Percentiles rank a stretch among this genome's conserved stretches.
phyloP scores from a whole-genome alignment of 2,797 vertebrate species.

The Microctenopoma lineatum region DNA sequence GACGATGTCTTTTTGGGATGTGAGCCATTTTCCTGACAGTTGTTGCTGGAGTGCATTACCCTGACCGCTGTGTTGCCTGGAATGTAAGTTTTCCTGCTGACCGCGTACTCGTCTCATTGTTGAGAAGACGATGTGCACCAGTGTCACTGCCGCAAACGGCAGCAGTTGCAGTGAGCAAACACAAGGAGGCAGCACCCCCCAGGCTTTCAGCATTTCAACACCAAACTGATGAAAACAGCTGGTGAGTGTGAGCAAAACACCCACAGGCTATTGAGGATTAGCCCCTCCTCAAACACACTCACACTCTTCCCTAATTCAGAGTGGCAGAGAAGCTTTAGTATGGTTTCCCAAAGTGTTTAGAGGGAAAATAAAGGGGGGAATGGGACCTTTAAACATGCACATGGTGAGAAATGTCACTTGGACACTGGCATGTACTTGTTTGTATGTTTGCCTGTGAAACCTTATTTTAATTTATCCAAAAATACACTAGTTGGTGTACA shows the following conservation, averaged over 20 bases:
- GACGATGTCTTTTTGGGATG: slow-evolving; percentile 28
- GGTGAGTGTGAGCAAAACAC: slow-evolving; percentile 59
- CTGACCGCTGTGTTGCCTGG: slow-evolving; percentile 8
- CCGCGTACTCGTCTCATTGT: slow-evolving; percentile 14
- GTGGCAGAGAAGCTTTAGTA: slow-evolving; percentile 23
- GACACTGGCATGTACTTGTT: slow-evolving; percentile 5
- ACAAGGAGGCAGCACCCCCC: slow-evolving; percentile 75
- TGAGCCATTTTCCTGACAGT: slow-evolving; percentile 35
- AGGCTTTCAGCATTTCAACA: slow-evolving; percentile 47
- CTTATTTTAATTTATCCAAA: slow-evolving; percentile 1
- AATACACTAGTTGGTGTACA: slow-evolving; percentile 10
- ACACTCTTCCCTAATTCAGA: slow-evolving; percentile 20
- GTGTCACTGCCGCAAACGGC: background rate
- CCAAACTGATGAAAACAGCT: slow-evolving; percentile 66
- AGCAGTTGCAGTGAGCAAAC: slow-evolving; percentile 64
- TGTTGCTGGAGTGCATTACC: slow-evolving; percentile 28
- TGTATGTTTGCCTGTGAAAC: background rate
- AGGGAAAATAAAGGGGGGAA: background rate
- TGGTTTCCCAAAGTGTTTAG: background rate
- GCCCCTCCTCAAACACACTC: slow-evolving; percentile 18
- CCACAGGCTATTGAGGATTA: slow-evolving; percentile 59
- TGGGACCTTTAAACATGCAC: background rate
- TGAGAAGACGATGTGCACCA: slow-evolving; percentile 17
- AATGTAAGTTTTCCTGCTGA: slow-evolving; percentile 10
- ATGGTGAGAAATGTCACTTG: slow-evolving; percentile 6